These are phyloP conservation scores for Epistrophe grossulariae DNA, from an alignment of 2,888 invertebrate genomes.

Conservation along the genomic window DNA sequence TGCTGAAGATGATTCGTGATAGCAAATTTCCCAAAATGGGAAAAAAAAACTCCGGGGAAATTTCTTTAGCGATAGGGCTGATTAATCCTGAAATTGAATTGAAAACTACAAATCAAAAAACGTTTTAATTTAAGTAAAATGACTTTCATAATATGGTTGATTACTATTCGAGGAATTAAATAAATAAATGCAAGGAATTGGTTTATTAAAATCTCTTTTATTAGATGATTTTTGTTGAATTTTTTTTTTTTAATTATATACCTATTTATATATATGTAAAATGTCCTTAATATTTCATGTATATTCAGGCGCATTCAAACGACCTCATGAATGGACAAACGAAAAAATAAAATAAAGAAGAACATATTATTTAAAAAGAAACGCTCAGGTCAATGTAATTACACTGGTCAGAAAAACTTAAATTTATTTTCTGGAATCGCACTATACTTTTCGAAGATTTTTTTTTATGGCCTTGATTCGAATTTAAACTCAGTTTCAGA, in stretches of 20 bases:
- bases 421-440: no score
- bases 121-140: neutral
- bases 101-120: no score
- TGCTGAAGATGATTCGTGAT: no score
- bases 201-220: conserved; percentile 72
- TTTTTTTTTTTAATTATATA: conserved; percentile 64
- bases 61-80: no score
- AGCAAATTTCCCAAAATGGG: no score
- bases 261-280: conserved; percentile 56
- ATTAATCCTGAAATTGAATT: no score
- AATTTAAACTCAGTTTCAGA: no score
- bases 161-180: neutral
- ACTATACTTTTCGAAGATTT: no score
- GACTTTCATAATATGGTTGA: neutral
- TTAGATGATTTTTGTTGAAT: conserved; percentile 66
- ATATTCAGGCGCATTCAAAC: conserved; percentile 34
- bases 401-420: neutral
- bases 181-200: conserved; percentile 19
- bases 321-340: conserved; percentile 60
- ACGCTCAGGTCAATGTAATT: conserved; percentile 59
- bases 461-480: no score
- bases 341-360: conserved; percentile 42
- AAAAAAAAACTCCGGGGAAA: no score
- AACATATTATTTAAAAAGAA: conserved; percentile 35
- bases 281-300: conserved; percentile 63